Percentiles rank a stretch among this genome's conserved stretches.
Conservation (phyloP, 2,113 vertebrate genomes). For the Gnathonemus echidnorhynchus region DNA sequence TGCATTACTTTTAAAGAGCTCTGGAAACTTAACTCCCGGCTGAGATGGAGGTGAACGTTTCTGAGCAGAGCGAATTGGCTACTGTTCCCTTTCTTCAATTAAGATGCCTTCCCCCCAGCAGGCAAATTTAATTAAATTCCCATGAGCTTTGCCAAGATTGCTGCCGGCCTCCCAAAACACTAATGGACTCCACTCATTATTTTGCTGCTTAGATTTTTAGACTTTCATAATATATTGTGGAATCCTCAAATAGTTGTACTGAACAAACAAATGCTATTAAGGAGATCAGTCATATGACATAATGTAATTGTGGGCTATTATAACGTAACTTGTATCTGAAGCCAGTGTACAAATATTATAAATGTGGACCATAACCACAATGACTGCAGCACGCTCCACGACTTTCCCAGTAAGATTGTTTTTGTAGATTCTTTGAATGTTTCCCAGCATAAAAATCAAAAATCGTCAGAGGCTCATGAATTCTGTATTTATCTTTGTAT, state of each 20-base stretch:
- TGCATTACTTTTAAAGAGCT: conserved; percentile 22
- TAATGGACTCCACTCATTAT: conserved; percentile 16
- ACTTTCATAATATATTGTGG: not conserved
- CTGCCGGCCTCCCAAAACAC: conserved; percentile 25
- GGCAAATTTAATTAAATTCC: conserved; percentile 43
- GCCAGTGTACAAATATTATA: not conserved
- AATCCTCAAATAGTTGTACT: not conserved
- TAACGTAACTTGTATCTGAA: not conserved
- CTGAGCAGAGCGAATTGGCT: conserved; percentile 25
- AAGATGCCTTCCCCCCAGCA: conserved; percentile 33
- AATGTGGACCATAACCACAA: not conserved
- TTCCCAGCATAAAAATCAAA: not conserved
- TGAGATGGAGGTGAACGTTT: conserved; percentile 31
- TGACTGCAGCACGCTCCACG: not conserved
- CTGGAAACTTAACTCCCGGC: conserved; percentile 19
- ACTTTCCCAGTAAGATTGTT: not conserved
- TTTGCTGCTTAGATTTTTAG: conserved; percentile 6
- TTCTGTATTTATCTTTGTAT: not conserved
- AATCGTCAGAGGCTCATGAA: not conserved
- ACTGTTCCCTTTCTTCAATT: conserved; percentile 30
- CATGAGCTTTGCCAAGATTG: conserved; percentile 35
- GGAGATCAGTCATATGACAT: not conserved
- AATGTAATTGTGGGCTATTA: not conserved
- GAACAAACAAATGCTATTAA: not conserved
- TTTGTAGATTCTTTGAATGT: not conserved